Conservation (phyloP, 2,888 invertebrate species). For the Mimumesa dahlbomi region DNA sequence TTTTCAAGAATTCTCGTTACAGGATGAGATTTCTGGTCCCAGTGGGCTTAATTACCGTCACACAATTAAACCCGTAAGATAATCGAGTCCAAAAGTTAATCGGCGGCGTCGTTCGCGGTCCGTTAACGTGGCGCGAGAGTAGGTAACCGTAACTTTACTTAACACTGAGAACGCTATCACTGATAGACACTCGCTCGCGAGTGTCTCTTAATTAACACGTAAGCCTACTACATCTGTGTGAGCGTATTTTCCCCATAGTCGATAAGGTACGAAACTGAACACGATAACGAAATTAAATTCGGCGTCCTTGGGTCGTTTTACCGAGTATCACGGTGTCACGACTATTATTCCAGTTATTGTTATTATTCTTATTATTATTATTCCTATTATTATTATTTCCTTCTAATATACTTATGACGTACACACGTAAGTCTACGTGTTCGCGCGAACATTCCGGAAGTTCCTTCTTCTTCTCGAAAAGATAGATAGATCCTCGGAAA, state of each 20-base stretch:
- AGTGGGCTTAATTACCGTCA: conserved; percentile 29
- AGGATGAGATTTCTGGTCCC: conserved; percentile 34
- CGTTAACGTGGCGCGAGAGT: conserved; percentile 8
- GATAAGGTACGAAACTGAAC: not conserved
- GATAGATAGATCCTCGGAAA: too few relatives aligned
- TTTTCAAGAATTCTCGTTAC: too few relatives aligned
- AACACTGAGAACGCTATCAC: conserved; percentile 15
- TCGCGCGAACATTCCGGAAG: too few relatives aligned
- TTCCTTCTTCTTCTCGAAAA: too few relatives aligned
- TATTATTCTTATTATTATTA: not conserved
- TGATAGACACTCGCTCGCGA: not conserved
- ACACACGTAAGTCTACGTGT: too few relatives aligned
- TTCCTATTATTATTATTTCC: not conserved
- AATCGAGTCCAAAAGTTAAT: conserved; percentile 34
- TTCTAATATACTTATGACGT: too few relatives aligned
- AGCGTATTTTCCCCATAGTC: conserved; percentile 15
- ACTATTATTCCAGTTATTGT: not conserved
- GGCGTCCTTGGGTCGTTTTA: too few relatives aligned
- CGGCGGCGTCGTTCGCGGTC: not conserved
- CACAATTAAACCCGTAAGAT: conserved; percentile 43
- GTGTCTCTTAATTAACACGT: conserved; percentile 39
- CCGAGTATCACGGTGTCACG: not conserved
- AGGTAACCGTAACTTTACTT: conserved; percentile 14
- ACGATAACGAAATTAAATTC: not conserved
- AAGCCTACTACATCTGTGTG: not conserved